phyloP scores from a whole-genome alignment of 2,888 invertebrate genomes.

The Labia minor region DNA sequence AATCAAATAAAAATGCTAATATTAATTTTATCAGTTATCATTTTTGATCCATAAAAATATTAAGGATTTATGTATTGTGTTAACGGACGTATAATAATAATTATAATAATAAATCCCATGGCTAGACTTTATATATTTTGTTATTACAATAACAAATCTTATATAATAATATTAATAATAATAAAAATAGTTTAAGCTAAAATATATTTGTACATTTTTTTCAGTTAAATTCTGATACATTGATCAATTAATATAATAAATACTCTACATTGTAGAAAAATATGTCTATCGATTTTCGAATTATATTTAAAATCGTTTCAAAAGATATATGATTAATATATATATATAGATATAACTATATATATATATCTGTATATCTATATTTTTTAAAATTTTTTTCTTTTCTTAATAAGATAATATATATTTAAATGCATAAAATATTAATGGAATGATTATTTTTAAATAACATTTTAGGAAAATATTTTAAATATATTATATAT shows the following conservation, averaged over 20 bases:
- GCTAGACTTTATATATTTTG: no score
- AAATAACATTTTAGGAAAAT: neutral
- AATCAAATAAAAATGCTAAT: no score
- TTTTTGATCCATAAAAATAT: no score
- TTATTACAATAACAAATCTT: no score
- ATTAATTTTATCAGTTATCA: no score
- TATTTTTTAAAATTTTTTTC: neutral
- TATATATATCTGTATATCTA: neutral
- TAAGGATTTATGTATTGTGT: no score
- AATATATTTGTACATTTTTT: conserved; percentile 5
- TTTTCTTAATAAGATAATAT: no score
- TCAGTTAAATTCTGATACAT: conserved; percentile 3
- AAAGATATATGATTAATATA: neutral
- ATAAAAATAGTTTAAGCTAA: neutral
- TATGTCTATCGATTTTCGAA: conserved; percentile 1
- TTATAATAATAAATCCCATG: no score
- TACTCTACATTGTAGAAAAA: conserved; percentile 4
- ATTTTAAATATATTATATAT: neutral
- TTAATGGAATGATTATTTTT: neutral
- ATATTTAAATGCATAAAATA: neutral
- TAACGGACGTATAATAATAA: no score
- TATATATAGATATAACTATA: neutral
- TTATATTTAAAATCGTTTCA: conserved; percentile 13
- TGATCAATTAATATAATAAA: conserved; percentile 4
- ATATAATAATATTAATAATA: no score